phyloP scores from a whole-genome alignment of 30 jellyfish, hydroid and myxozoan genomes.

The Cassiopea andromeda region DNA sequence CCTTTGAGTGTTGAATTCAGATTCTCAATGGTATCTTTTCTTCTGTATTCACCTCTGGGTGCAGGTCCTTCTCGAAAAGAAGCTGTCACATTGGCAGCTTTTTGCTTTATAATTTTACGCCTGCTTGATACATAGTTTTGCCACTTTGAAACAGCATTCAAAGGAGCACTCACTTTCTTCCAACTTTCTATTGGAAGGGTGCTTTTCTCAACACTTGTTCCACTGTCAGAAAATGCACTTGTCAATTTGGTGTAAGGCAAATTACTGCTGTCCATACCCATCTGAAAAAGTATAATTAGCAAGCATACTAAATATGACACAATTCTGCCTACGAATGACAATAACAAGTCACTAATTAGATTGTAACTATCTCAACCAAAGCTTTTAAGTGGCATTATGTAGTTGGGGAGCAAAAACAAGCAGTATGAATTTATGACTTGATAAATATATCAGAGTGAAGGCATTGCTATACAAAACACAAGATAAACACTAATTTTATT shows the following conservation, averaged over 20 bases:
- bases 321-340: no score
- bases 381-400: no score
- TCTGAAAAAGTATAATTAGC: not conserved
- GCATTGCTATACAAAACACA: no score
- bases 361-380: no score
- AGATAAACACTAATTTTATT: no score
- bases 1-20: slow-evolving; percentile 74
- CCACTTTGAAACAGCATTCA: slow-evolving; percentile 64
- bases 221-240: not conserved
- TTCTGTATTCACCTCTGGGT: slow-evolving; percentile 28
- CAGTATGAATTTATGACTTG: no score
- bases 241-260: slow-evolving; percentile 6
- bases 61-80: slow-evolving; percentile 67
- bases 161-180: slow-evolving; percentile 41
- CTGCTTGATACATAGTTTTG: slow-evolving; percentile 57
- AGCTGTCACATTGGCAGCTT: not conserved
- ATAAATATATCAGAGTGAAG: no score
- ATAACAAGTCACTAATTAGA: no score
- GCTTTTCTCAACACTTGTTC: not conserved
- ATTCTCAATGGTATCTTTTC: slow-evolving; percentile 36
- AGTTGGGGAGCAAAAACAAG: no score
- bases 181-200: slow-evolving; percentile 26
- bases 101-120: slow-evolving; percentile 4
- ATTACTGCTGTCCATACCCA: not conserved
- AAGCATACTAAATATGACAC: not conserved